Base-by-base conservation (phyloP, 2,113 vertebrate species). In the Pyrgilauda ruficollis region DNA sequence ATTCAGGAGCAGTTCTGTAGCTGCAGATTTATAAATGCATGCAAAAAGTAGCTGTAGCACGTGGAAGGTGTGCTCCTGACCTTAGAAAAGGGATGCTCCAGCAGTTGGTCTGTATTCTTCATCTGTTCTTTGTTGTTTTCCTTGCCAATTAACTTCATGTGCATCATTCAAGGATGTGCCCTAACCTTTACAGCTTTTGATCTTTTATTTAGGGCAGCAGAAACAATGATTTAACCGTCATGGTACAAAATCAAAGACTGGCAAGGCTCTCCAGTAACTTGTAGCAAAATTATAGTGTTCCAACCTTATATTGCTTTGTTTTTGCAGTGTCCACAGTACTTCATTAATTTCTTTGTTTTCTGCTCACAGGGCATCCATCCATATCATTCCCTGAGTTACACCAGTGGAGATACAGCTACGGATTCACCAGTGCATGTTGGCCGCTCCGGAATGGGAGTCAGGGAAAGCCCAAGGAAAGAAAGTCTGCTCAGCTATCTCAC, bases 351-450 rank as follows among this genome's bases (percentile, higher is more conserved):
- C 9, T 87, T 73, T 84, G 18, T 64, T 91, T 75, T 72, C 16
- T 72, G 16, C 93, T 33, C 58, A 76, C 23, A 99, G 99, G 99
- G 99, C 67, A 98, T 99, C 50, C 99, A 99, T 96, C 99, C 99
- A 0, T 99, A 99, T 97, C 99, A 99, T 84, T 99, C 99, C 30
- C 95, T 99, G 95, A 99, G 99, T 97, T 99, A 99, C 91, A 99
- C 99, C 59, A 99, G 99, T 61, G 99, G 99, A 43, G 99, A 99
- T 94, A 99, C 99, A 20, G 99, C 98, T 49, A 99, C 99, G 1
- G 99, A 99, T 97, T 99, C 99, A 28, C 99, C 99, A 0, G 99
- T 99, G 63, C 99, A 99, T 1, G 98, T 98, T 56, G 98, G 98
- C 91, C 98, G 99, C 14, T 95, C 93, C 1, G 98, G 98, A 53